Base-by-base conservation (phyloP, 2,113 vertebrate genomes). In the Eublepharis macularius region DNA sequence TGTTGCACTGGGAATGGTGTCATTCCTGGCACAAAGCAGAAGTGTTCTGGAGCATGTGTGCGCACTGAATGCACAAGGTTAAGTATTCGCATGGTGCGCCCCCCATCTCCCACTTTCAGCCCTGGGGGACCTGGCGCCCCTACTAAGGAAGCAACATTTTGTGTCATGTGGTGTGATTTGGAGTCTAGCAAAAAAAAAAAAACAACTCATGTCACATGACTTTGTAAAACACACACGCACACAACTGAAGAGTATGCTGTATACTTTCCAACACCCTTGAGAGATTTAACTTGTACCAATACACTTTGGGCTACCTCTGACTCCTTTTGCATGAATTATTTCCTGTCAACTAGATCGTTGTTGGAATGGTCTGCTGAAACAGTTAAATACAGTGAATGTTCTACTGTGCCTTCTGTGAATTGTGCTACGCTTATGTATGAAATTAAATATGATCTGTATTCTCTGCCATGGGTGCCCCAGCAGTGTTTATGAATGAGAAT, bases 301-400 rank as follows among this genome's bases (percentile, higher is more conserved):
- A 26, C 13, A 19, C 47, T 0, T 54, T 54, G 51, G 70, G 69
- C 51, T 34, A 0, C 76, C 63, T 34, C n/a, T 77, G 81, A 24
- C 39, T 85, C 84, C 85, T 80, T 68, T 72, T 11, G 77, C 66
- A 65, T 78, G 80, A 89, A 80, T 87, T 84, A 81, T 86, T 91
- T 87, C 43, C 68, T 85, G 80, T 26, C 80, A 78, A 76, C 89
- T 86, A 81, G 74, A 45, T 82, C 90, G 24, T 85, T 83, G 47
- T 45, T 43, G 43, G 74, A 47, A 39, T 1, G 69, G 32, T 73
- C 16, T 76, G 92, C 90, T 87, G 86, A 87, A 92, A 91, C 82
- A 77, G 34, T 69, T 41, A 83, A 60, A 65, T n/a, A 74, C 74
- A 65, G 45, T 80, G 32, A 85, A 43, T 70, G 9, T 81, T 34